Evolutionary conservation across 2,797 vertebrate species (phyloP).

Genomic region (Coccyzus lansbergi): DNA sequence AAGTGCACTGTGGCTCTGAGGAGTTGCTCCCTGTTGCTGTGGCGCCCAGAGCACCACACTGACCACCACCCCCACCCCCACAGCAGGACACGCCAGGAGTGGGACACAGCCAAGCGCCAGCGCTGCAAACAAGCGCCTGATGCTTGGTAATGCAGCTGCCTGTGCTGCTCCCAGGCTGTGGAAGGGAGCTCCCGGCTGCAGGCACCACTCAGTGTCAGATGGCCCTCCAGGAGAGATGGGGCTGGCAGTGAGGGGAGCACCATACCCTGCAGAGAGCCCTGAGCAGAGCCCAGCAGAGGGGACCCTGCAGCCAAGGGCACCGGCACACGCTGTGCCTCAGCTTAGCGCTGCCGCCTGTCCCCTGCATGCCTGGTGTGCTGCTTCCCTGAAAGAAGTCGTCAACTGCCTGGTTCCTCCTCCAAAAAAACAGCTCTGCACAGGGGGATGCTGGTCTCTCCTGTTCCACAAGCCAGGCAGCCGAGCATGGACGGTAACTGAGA

Average conservation of each 20-base stretch:
- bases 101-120: fast-evolving
- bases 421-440: conserved; percentile 27
- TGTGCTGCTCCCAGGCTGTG: fast-evolving
- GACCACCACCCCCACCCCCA: fast-evolving
- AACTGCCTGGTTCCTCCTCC: conserved; percentile 17
- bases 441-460: not conserved
- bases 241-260: not conserved
- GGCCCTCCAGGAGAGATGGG: not conserved
- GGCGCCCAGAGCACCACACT: no score
- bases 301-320: fast-evolving
- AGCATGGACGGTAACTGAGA: not conserved
- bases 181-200: fast-evolving
- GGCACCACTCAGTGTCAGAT: not conserved
- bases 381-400: not conserved
- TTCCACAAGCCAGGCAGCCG: not conserved
- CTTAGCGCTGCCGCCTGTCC: fast-evolving
- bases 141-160: fast-evolving
- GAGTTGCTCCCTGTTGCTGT: no score
- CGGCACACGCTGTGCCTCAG: fast-evolving
- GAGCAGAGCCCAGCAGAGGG: not conserved
- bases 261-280: not conserved
- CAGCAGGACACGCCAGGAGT: not conserved
- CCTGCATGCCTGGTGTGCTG: not conserved
- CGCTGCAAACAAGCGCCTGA: fast-evolving
- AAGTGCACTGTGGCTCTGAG: no score